Percentiles rank a stretch among this genome's conserved stretches.
Conservation (phyloP, 2,888 invertebrate species). For the Danaus chrysippus region DNA sequence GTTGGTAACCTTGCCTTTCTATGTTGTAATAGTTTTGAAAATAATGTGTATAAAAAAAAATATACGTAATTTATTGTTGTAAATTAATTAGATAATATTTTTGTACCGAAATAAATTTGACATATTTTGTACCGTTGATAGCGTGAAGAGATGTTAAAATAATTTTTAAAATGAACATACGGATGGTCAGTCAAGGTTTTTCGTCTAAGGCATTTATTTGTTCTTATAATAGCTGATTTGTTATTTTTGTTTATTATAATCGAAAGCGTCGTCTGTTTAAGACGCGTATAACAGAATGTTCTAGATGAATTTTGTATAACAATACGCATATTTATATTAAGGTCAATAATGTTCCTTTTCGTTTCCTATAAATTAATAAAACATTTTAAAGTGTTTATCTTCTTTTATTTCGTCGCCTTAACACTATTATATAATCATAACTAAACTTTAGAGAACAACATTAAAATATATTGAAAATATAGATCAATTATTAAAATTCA, state of each 20-base stretch:
- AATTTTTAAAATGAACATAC: neutral
- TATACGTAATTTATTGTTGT: conserved; percentile 30
- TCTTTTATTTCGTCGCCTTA: conserved; percentile 19
- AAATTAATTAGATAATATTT: conserved; percentile 50
- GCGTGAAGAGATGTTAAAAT: neutral
- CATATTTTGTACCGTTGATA: conserved; percentile 7
- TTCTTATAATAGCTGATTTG: conserved; percentile 7
- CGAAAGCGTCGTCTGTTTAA: too few species aligned
- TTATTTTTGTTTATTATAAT: too few species aligned
- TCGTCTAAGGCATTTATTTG: conserved; percentile 46
- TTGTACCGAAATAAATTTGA: conserved; percentile 51
- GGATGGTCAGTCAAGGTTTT: conserved; percentile 9
- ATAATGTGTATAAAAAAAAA: conserved; percentile 22
- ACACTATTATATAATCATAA: neutral
- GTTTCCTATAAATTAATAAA: conserved; percentile 48
- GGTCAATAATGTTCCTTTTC: conserved; percentile 50
- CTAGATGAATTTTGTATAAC: too few species aligned
- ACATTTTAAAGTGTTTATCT: conserved; percentile 33
- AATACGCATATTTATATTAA: conserved; percentile 1
- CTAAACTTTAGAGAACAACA: too few species aligned
- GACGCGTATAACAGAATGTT: too few species aligned
- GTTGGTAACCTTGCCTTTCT: conserved; percentile 11
- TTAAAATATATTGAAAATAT: too few species aligned
- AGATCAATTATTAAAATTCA: too few species aligned
- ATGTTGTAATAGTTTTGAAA: conserved; percentile 19